phyloP scores from a whole-genome alignment of 2,113 vertebrate species.

The Forbesichthys papilliferus region DNA sequence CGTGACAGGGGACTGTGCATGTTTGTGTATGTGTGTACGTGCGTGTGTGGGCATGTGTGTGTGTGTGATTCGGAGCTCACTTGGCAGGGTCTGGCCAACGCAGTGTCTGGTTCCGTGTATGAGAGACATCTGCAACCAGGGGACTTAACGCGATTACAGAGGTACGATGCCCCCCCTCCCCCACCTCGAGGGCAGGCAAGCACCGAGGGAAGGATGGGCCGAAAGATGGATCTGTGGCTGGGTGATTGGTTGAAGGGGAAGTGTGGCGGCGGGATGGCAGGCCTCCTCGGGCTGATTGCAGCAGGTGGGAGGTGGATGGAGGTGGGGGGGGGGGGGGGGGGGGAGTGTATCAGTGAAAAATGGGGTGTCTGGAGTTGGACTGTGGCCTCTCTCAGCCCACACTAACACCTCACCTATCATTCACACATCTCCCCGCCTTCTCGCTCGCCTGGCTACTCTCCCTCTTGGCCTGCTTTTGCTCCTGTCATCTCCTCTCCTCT shows the following conservation, averaged over 20 bases:
- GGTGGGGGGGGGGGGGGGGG: background rate
- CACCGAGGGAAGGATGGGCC: background rate
- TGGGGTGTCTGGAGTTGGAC: conserved; percentile 8
- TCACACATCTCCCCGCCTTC: conserved; percentile 26
- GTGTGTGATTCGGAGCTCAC: conserved; percentile 8
- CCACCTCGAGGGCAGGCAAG: background rate
- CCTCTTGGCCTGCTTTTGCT: conserved; percentile 12
- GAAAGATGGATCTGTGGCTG: conserved; percentile 1
- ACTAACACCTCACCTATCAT: conserved; percentile 26
- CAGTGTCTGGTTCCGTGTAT: conserved; percentile 47
- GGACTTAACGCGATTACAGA: conserved; percentile 50
- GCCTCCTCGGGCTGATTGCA: conserved; percentile 6
- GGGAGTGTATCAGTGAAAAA: background rate
- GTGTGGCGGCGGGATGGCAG: conserved; percentile 17
- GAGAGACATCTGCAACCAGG: conserved; percentile 53
- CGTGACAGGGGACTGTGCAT: background rate
- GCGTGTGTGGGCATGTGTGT: conserved; percentile 11
- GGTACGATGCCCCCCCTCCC: background rate
- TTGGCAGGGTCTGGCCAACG: conserved; percentile 34
- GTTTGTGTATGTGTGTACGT: background rate
- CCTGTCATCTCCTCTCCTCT: conserved; percentile 23
- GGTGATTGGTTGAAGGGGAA: conserved; percentile 10
- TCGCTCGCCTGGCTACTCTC: background rate
- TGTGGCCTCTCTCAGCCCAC: conserved; percentile 31
- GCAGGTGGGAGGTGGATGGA: background rate